Evolutionary conservation across 2,797 vertebrate species (phyloP).

Genomic region (Anguilla anguilla): DNA sequence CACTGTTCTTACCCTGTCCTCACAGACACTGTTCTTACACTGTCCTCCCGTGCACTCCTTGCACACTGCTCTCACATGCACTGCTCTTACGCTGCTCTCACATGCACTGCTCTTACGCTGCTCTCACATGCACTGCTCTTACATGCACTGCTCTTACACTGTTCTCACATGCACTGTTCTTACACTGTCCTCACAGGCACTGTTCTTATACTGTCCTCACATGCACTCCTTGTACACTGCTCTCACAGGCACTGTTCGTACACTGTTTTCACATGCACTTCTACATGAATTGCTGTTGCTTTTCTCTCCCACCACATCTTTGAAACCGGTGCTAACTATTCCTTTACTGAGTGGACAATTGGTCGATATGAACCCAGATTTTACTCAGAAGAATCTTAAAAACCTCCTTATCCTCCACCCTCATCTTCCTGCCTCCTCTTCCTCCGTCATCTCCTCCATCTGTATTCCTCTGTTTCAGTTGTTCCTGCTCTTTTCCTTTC

Average conservation of each 20-base stretch:
- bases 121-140: too few relatives aligned
- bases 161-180: too few relatives aligned
- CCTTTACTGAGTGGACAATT: too few relatives aligned
- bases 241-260: too few relatives aligned
- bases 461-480: not conserved
- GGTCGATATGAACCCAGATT: too few relatives aligned
- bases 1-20: not conserved
- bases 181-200: not conserved
- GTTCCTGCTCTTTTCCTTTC: not conserved
- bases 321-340: too few relatives aligned
- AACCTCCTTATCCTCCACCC: not conserved
- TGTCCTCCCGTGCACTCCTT: too few relatives aligned
- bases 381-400: not conserved
- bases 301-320: not conserved
- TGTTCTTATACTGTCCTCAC: not conserved
- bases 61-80: not conserved
- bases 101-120: too few relatives aligned
- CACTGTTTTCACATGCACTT: not conserved
- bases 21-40: not conserved
- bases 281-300: not conserved
- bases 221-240: not conserved
- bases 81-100: not conserved
- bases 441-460: not conserved
- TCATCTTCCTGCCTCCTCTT: not conserved
- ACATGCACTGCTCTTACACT: too few relatives aligned